Conservation (phyloP, 2,888 invertebrate species). For the Lasioglossum zephyrum region DNA sequence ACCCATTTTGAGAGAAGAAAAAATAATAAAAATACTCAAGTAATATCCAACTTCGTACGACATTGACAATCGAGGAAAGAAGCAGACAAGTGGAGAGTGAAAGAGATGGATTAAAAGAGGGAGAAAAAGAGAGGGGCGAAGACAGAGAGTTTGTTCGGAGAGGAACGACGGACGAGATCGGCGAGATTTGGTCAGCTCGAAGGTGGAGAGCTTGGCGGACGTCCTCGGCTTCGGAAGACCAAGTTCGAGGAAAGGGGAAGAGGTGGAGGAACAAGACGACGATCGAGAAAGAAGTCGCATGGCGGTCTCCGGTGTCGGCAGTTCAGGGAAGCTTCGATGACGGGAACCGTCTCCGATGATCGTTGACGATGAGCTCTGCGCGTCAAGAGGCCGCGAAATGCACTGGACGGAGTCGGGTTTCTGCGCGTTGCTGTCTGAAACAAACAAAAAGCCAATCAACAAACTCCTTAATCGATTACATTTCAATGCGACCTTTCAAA, state of each 20-base stretch:
- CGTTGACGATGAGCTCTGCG: background rate
- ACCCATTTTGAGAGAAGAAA: background rate
- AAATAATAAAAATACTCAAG: background rate
- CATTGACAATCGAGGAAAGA: conserved; percentile 4
- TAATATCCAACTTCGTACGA: conserved; percentile 27
- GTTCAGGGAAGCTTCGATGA: conserved; percentile 18
- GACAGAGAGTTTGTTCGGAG: background rate
- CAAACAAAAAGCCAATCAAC: conserved; percentile 4
- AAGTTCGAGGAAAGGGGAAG: conserved; percentile 59
- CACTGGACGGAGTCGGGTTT: background rate
- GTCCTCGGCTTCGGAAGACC: conserved; percentile 34
- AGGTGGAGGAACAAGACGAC: conserved; percentile 54
- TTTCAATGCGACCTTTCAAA: background rate
- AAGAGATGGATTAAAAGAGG: background rate
- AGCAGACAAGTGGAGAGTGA: background rate
- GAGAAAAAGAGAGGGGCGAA: conserved; percentile 7
- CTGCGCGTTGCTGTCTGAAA: conserved; percentile 57
- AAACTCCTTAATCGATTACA: background rate
- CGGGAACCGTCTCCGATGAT: conserved; percentile 26
- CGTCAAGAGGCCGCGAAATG: conserved; percentile 32
- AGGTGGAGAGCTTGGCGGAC: conserved; percentile 52
- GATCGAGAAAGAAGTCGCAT: conserved; percentile 47
- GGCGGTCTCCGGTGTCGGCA: conserved; percentile 32
- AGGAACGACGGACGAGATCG: conserved; percentile 61
- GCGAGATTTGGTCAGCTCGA: conserved; percentile 61